Conservation (phyloP, 2,113 vertebrate species). For the Ondatra zibethicus region DNA sequence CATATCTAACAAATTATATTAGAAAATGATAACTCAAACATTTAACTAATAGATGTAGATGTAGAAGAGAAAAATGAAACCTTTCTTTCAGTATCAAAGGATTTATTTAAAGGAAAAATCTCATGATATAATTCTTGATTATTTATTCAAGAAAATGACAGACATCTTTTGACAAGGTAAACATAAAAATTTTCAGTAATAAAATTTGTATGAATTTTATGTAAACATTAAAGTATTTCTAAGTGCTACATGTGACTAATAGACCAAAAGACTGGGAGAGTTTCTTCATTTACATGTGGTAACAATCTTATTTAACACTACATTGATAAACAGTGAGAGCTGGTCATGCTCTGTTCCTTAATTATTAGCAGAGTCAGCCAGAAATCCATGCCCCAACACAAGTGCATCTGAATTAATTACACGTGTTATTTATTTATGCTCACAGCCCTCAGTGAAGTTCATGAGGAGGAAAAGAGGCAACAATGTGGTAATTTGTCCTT, state of each 20-base stretch:
- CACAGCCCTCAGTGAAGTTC: background rate
- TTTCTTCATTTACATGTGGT: background rate
- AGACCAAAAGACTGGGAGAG: background rate
- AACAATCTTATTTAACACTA: background rate
- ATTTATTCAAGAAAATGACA: background rate
- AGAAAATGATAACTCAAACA: background rate
- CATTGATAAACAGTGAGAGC: background rate
- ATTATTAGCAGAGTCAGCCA: background rate
- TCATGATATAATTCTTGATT: background rate
- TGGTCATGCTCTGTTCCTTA: background rate
- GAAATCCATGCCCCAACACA: slow-evolving; percentile 20
- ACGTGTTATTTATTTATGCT: slow-evolving; percentile 2
- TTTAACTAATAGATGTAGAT: background rate
- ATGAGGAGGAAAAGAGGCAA: background rate
- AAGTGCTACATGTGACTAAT: background rate
- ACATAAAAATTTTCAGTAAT: background rate
- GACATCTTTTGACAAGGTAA: background rate
- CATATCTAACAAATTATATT: background rate
- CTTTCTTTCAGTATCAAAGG: background rate
- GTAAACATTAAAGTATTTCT: background rate
- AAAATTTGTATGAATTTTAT: background rate
- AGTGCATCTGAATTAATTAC: background rate
- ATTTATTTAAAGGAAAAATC: background rate
- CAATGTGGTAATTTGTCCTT: background rate
- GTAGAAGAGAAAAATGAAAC: background rate